Conservation (phyloP, 2,797 vertebrate genomes). For the Mormyrus proboscirostris region DNA sequence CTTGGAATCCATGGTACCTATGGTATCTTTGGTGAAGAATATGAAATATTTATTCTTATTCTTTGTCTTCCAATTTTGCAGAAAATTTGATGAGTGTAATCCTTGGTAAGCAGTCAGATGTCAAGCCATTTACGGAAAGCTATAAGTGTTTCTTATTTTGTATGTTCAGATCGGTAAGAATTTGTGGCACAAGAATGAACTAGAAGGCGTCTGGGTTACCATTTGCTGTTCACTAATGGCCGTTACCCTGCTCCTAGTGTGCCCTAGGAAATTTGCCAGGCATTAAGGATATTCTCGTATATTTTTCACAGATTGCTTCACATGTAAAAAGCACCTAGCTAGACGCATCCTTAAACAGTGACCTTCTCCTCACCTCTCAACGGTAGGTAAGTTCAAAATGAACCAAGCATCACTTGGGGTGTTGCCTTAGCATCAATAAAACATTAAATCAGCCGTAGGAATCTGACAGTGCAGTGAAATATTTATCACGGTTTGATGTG, state of each 20-base stretch:
- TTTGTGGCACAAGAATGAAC: conserved; percentile 8
- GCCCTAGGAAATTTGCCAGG: background rate
- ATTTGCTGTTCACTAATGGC: background rate
- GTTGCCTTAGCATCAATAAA: conserved; percentile 42
- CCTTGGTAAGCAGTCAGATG: background rate
- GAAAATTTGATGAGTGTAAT: conserved; percentile 5
- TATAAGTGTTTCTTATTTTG: background rate
- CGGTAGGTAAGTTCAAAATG: conserved; percentile 27
- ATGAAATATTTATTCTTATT: background rate
- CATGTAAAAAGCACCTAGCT: background rate
- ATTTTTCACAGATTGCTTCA: background rate
- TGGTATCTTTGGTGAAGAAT: background rate
- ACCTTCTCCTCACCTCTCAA: conserved; percentile 31
- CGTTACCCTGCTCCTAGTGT: background rate
- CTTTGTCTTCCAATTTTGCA: background rate
- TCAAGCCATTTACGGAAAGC: background rate
- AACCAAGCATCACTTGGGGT: conserved; percentile 26
- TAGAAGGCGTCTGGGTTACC: background rate
- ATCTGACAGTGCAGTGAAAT: conserved; percentile 37
- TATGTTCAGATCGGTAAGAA: background rate
- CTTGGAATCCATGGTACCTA: conserved; percentile 40
- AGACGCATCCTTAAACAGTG: conserved; percentile 9
- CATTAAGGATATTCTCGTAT: background rate
- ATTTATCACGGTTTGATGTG: conserved; percentile 31
- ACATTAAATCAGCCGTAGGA: conserved; percentile 32